phyloP scores from a whole-genome alignment of 23 tunicate species.

The Trididemnum miniatum region DNA sequence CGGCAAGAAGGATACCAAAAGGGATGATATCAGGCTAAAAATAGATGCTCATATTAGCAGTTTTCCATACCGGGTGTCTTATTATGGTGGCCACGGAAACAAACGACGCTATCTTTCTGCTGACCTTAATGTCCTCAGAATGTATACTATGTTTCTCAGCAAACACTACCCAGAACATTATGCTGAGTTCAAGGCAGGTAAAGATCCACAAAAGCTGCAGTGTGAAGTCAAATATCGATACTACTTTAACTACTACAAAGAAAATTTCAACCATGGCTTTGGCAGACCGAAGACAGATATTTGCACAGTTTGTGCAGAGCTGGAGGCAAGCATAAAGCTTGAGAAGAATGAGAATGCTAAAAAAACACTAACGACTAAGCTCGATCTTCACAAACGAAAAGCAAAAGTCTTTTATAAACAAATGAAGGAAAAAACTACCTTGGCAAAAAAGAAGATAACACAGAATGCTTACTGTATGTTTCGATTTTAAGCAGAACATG shows the following conservation, averaged over 20 bases:
- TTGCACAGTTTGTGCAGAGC: not conserved
- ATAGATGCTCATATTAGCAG: conserved; percentile 13
- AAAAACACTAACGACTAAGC: not conserved
- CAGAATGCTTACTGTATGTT: not conserved
- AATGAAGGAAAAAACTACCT: not conserved
- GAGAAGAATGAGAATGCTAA: not conserved
- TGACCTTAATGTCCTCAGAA: conserved; percentile 6
- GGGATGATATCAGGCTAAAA: conserved; percentile 19
- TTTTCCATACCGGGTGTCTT: conserved; percentile 7
- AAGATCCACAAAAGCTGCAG: not conserved
- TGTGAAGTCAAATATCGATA: not conserved
- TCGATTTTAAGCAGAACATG: conserved; percentile 5
- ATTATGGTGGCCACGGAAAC: conserved; percentile 20
- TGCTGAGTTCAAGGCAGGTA: not conserved
- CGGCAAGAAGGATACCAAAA: conserved; percentile 11
- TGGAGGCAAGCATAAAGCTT: not conserved
- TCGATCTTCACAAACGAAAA: not conserved
- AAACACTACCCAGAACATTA: conserved; percentile 2
- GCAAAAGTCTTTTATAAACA: not conserved
- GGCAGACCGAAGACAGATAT: not conserved
- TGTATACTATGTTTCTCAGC: conserved; percentile 1
- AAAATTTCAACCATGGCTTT: conserved; percentile 10
- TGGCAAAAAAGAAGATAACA: conserved; percentile 8
- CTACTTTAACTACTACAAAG: conserved; percentile 8
- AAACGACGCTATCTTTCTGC: not conserved